Evolutionary conservation across 2,797 vertebrate genomes (phyloP), one percentile per base, ranked within the genome.

Genomic region (Lindbergichthys nudifrons): DNA sequence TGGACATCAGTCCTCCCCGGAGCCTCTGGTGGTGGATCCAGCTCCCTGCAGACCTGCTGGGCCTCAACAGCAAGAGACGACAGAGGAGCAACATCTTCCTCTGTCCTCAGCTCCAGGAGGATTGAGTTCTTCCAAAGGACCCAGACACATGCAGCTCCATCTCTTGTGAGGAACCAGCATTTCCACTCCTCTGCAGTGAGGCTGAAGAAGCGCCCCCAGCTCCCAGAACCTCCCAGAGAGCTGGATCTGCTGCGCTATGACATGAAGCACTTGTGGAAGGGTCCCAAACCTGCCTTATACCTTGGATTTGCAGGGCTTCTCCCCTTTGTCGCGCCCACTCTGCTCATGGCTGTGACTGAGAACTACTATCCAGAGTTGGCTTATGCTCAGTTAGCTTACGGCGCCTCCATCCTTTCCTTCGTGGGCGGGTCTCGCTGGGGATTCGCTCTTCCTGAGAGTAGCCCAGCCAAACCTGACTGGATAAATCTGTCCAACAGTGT

Each of bases 391-490:
- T 10, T 98, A 1, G 92, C 89, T 0, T 98, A 97, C 0, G 94
- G 94, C 16, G 96, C 96, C 5, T 92, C 90, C 15, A 94, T 97
- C 1, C 13, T 96, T 0, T 96, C 97, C 12, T 99, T 99, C 80
- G 81, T 97, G 3, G 98, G 97, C 41, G 98, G 97, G 12, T 87
- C 93, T 45, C 96, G 96, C 45, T 99, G 98, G 97, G 98, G 98
- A 12, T 98, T 96, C 47, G 83, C 96, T 16, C 93, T 98, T 48
- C 96, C 96, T 0, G 95, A 97, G 58, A 84, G 87, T 73, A 98
- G 97, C 90, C 96, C 96, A 0, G 96, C 96, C 66, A 96, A 95
- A 85, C 96, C 96, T 0, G 97, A 98, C 81, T 97, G 96, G 95
- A 76, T 95, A 48, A 98, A 97, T 92, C 87, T 99, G 81, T 89